These are phyloP conservation scores for Yponomeuta plumbellus DNA, from an alignment of 2,888 invertebrate species.

Conservation along the genomic window DNA sequence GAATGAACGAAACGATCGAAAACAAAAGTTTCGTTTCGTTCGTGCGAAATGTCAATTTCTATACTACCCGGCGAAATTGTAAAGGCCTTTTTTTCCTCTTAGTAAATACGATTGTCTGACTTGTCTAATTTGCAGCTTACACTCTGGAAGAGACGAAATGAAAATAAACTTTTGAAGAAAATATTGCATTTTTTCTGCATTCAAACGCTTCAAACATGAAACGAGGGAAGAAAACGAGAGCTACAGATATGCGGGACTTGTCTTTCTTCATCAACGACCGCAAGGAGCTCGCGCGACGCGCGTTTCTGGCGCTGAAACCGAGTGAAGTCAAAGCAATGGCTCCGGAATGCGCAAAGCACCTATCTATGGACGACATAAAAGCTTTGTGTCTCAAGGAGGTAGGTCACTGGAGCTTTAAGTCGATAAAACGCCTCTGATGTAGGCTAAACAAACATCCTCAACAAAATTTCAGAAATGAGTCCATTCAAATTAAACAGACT, in stretches of 20 bases:
- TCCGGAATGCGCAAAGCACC: conserved; percentile 65
- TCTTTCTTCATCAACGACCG: conserved; percentile 46
- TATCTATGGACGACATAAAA: conserved; percentile 71
- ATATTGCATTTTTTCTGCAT: too few relatives aligned
- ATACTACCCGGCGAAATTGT: too few relatives aligned
- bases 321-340: conserved; percentile 76
- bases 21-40: too few relatives aligned
- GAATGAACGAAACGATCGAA: too few relatives aligned
- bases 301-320: conserved; percentile 73
- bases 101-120: too few relatives aligned
- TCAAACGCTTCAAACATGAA: conserved; percentile 4
- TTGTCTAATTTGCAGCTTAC: too few relatives aligned
- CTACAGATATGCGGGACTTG: conserved; percentile 2
- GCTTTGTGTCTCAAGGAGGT: conserved; percentile 78
- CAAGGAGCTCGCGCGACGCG: conserved; percentile 78
- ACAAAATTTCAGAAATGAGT: neutral
- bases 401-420: neutral
- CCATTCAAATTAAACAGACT: neutral
- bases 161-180: too few relatives aligned
- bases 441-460: neutral
- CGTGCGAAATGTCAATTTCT: too few relatives aligned
- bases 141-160: too few relatives aligned
- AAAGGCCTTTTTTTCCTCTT: too few relatives aligned
- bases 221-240: neutral
- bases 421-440: neutral